These are phyloP conservation scores for Eolophus roseicapilla DNA, from an alignment of 2,113 vertebrate genomes.

Conservation along the genomic window DNA sequence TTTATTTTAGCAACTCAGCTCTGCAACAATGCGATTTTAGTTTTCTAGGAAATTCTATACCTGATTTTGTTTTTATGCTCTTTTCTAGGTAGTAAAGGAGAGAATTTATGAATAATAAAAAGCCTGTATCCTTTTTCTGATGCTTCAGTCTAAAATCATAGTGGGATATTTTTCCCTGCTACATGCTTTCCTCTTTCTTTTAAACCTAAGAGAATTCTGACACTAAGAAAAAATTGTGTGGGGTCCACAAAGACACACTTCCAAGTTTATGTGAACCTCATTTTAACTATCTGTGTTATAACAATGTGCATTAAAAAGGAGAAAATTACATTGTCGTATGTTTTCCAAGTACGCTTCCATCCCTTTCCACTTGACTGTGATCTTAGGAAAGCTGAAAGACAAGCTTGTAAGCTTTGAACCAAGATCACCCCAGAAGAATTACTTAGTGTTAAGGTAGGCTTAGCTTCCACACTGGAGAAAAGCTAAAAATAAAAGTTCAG, in stretches of 20 bases:
- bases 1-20: background rate
- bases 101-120: background rate
- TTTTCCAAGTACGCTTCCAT: background rate
- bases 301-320: background rate
- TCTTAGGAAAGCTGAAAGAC: background rate
- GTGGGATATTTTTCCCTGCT: background rate
- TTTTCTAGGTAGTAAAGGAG: background rate
- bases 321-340: background rate
- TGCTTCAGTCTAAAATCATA: background rate
- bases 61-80: background rate
- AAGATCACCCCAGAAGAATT: background rate
- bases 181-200: background rate
- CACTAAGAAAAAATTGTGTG: background rate
- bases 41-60: background rate
- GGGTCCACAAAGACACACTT: background rate
- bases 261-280: background rate
- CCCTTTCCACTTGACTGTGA: background rate
- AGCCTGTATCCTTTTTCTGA: background rate
- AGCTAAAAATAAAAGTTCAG: background rate
- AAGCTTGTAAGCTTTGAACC: background rate
- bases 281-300: background rate
- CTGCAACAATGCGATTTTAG: accelerated
- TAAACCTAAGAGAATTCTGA: background rate
- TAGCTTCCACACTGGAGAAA: background rate
- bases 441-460: background rate